Evolutionary conservation across 2,797 vertebrate genomes (phyloP).

Genomic region (Sebastes paucispinis): DNA sequence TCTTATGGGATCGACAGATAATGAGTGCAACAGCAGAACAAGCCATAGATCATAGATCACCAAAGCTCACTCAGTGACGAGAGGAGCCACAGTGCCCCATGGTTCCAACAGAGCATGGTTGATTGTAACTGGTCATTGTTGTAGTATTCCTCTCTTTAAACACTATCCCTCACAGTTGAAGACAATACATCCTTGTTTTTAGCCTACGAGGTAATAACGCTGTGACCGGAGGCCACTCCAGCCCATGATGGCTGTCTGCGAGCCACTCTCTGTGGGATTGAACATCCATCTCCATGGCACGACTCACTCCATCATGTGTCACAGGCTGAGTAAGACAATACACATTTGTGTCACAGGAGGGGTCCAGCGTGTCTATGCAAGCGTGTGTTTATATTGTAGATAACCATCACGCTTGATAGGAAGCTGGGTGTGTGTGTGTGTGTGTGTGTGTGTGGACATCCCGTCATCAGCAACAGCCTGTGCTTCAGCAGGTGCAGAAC

Average conservation of each 20-base stretch:
- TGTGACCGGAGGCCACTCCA: slow-evolving; percentile 55
- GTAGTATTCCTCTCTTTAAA: slow-evolving; percentile 50
- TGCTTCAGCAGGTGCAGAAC: slow-evolving; percentile 72
- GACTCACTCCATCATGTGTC: slow-evolving; percentile 76
- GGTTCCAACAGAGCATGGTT: not conserved
- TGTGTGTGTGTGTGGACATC: not conserved
- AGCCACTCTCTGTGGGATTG: slow-evolving; percentile 68
- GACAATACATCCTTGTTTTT: slow-evolving; percentile 57
- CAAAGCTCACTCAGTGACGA: slow-evolving; percentile 1
- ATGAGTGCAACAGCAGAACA: slow-evolving; percentile 11
- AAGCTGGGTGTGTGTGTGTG: slow-evolving; percentile 2
- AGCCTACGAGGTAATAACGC: slow-evolving; percentile 54
- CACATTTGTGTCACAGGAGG: slow-evolving; percentile 45
- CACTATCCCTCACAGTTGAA: slow-evolving; percentile 36
- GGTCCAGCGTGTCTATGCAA: slow-evolving; percentile 13
- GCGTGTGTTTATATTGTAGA: slow-evolving; percentile 40
- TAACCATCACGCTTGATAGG: slow-evolving; percentile 42
- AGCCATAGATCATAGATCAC: not conserved
- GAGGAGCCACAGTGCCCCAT: not conserved
- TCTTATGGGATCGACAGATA: not conserved
- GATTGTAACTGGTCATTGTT: slow-evolving; percentile 23
- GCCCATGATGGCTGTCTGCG: slow-evolving; percentile 61
- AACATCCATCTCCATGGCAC: slow-evolving; percentile 71
- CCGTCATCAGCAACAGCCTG: slow-evolving; percentile 58
- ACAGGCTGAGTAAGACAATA: slow-evolving; percentile 63